Evolutionary conservation across 2,113 vertebrate species (phyloP).

Genomic region (Alces alces): DNA sequence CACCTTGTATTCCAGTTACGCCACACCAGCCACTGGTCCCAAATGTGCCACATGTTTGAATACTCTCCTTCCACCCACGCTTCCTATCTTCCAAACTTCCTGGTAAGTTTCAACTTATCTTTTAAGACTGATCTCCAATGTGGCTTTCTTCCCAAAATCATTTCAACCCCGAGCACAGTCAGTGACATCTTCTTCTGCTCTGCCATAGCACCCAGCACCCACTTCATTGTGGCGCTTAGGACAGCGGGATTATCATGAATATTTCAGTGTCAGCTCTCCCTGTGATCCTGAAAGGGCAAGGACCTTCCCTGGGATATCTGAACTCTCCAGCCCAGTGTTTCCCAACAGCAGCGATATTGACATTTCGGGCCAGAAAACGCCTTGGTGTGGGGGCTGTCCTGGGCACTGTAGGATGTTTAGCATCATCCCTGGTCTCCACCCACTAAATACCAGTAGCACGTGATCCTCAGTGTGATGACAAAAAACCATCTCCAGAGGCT

Average conservation of each 20-base stretch:
- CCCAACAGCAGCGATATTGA: neutral
- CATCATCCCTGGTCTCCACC: neutral
- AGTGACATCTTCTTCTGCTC: neutral
- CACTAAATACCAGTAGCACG: neutral
- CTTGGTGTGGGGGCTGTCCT: neutral
- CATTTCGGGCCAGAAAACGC: neutral
- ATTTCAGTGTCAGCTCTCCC: neutral
- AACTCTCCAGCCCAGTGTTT: neutral
- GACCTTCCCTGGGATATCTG: neutral
- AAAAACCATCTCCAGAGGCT: neutral
- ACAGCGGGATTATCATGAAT: neutral
- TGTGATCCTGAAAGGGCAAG: neutral
- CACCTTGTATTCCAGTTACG: neutral
- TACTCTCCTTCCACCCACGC: too few species aligned
- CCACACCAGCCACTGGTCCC: neutral
- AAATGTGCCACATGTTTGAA: fast-evolving
- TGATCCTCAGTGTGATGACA: neutral
- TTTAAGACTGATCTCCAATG: neutral
- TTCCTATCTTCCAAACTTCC: neutral
- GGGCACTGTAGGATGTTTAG: neutral
- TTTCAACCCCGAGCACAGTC: neutral
- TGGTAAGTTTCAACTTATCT: neutral
- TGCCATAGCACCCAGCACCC: fast-evolving
- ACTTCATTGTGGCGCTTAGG: neutral
- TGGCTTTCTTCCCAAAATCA: neutral